These are phyloP conservation scores for Azemiops feae DNA, from an alignment of 2,113 vertebrate species.

Conservation along the genomic window DNA sequence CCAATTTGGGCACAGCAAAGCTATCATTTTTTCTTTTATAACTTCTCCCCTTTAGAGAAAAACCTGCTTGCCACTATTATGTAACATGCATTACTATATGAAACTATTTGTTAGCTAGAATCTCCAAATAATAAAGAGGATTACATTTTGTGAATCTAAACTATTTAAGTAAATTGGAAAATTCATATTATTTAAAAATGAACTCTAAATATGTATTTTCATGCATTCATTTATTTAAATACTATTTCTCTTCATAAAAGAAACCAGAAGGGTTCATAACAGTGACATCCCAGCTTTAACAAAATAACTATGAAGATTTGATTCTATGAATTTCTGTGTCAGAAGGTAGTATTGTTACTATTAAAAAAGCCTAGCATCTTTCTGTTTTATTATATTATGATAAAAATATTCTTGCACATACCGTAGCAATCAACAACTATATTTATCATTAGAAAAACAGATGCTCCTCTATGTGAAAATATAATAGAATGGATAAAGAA, in stretches of 20 bases:
- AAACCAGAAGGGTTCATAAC: background rate
- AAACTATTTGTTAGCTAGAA: constrained; percentile 9
- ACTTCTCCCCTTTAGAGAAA: background rate
- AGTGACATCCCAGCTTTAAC: background rate
- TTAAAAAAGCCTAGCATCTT: background rate
- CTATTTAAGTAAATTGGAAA: background rate
- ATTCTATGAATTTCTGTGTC: background rate
- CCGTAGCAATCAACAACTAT: background rate
- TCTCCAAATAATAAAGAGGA: background rate
- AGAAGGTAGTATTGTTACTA: background rate
- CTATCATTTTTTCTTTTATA: background rate
- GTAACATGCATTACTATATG: background rate
- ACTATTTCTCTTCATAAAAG: background rate
- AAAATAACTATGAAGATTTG: background rate
- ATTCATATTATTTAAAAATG: background rate
- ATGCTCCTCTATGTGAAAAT: background rate
- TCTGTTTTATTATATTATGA: background rate
- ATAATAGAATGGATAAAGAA: background rate
- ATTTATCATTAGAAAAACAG: background rate
- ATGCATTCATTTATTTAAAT: background rate
- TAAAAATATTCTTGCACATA: background rate
- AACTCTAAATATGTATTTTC: background rate
- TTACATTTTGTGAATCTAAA: background rate
- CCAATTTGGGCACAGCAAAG: background rate
- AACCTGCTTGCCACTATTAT: background rate